Percentiles rank a stretch among this genome's conserved stretches.
Conservation (phyloP, 2,797 vertebrate species). For the Tiaroga cobitis region DNA sequence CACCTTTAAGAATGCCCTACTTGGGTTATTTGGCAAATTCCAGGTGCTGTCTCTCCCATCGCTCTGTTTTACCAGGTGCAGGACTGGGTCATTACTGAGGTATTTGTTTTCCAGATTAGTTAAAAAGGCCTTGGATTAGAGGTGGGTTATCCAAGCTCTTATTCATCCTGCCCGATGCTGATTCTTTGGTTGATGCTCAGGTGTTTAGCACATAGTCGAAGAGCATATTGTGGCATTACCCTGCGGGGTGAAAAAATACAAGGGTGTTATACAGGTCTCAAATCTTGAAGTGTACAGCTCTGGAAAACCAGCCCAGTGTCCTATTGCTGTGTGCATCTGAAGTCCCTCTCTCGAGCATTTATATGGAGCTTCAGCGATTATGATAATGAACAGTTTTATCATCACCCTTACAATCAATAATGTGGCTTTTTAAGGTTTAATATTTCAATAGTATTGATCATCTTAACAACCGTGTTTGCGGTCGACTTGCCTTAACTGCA, state of each 20-base stretch:
- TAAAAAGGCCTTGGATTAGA: conserved; percentile 74
- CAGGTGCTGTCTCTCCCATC: conserved; percentile 70
- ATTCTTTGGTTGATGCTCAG: conserved; percentile 52
- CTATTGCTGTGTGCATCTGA: conserved; percentile 51
- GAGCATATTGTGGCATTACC: conserved; percentile 43
- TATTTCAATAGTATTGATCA: conserved; percentile 99
- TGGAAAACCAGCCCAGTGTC: conserved; percentile 7
- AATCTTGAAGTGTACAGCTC: background rate
- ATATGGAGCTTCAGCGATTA: conserved; percentile 75
- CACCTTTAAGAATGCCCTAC: conserved; percentile 74
- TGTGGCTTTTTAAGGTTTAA: conserved; percentile 96
- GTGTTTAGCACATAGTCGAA: conserved; percentile 48
- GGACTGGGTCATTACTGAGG: conserved; percentile 76
- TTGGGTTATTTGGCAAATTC: conserved; percentile 76
- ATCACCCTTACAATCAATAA: conserved; percentile 92
- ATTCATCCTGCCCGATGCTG: conserved; percentile 64
- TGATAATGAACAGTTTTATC: conserved; percentile 98
- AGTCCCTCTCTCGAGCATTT: conserved; percentile 70
- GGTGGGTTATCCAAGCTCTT: conserved; percentile 68
- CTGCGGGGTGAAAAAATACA: conserved; percentile 6
- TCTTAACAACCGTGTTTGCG: conserved; percentile 90
- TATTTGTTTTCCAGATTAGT: conserved; percentile 84
- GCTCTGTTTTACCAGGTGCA: conserved; percentile 82
- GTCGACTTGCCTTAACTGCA: conserved; percentile 86
- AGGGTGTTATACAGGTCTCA: background rate